Conservation (phyloP, 2,113 vertebrate genomes). For the Leucopsar rothschildi region DNA sequence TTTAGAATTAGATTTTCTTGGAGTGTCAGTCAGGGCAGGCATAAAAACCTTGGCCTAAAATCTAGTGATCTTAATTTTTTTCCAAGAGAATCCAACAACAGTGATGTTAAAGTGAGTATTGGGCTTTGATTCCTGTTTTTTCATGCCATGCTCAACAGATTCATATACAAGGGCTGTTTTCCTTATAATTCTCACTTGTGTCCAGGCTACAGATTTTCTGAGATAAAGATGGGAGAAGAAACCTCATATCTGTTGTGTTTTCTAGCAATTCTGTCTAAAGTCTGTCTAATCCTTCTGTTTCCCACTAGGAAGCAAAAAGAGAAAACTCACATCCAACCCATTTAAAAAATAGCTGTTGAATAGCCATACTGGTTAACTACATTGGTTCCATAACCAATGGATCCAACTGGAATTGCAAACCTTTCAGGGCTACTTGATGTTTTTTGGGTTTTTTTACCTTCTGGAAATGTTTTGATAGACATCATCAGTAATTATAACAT, state of each 20-base stretch:
- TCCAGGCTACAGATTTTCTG: conserved; percentile 65
- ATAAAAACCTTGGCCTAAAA: conserved; percentile 55
- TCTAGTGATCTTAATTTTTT: conserved; percentile 58
- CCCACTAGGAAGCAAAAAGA: conserved; percentile 36
- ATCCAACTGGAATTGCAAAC: background rate
- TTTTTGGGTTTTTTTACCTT: background rate
- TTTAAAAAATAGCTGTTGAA: background rate
- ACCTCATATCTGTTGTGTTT: conserved; percentile 66
- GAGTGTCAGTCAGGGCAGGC: conserved; percentile 49
- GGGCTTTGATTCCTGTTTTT: conserved; percentile 42
- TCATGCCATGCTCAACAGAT: conserved; percentile 24
- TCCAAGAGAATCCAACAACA: conserved; percentile 48
- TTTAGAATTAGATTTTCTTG: conserved; percentile 49
- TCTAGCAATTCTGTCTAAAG: conserved; percentile 73
- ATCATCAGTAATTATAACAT: background rate
- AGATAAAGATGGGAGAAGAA: conserved; percentile 75
- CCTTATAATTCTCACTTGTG: background rate
- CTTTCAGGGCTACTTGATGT: background rate
- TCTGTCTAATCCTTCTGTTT: conserved; percentile 78
- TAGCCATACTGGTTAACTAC: conserved; percentile 21
- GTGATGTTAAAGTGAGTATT: conserved; percentile 22
- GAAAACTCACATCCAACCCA: background rate
- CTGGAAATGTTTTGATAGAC: background rate
- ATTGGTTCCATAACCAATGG: background rate
- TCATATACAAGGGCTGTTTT: conserved; percentile 42